Base-by-base conservation (phyloP, 2,797 vertebrate genomes). In the Oreochromis grahami region DNA sequence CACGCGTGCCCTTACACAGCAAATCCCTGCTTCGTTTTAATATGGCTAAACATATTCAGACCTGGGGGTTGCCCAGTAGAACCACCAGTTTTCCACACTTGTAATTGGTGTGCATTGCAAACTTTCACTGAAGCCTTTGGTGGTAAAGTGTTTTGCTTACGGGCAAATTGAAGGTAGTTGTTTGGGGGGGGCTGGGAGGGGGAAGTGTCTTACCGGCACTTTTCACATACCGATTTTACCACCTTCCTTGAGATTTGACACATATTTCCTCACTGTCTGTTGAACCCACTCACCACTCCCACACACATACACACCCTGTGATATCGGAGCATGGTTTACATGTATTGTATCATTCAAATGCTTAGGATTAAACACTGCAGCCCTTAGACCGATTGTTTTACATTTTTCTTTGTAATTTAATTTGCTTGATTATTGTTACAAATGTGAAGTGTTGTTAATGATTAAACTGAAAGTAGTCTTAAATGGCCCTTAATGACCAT, bases 1-100 rank as follows among this genome's bases (percentile, higher is more conserved):
- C 70, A 86, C 45, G 80, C 55, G 8, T 51, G 77, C 36, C 83
- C 78, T 89, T 60, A 78, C 84, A 80, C 21, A 26, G 74, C 79
- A 86, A 88, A 87, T 84, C 81, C 56, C 78, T 5, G 29, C 79
- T 48, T 85, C 13, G 1, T 83, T 78, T 87, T 84, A 83, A 87
- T 77, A 80, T 38, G 13, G 76, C 79, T 82, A 56, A 92, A 84
- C 72, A 86, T 88, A 90, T 91, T 93, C 88, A 93, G 81, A 88
- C 90, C 91, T 53, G 77, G 52, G 56, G 88, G 84, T 76, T 77
- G 84, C 87, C 88, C 83, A 11, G 52, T 32, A 36, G 78, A 65
- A 58, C 88, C 82, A 24, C 80, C 80, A 76, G 81, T 32, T 86
- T 72, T 86, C 77, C 68, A 36, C 3, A 45, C 84, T 83, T 84